These are phyloP conservation scores for Ptychobarbus kaznakovi DNA, from an alignment of 2,797 vertebrate genomes.

Conservation along the genomic window DNA sequence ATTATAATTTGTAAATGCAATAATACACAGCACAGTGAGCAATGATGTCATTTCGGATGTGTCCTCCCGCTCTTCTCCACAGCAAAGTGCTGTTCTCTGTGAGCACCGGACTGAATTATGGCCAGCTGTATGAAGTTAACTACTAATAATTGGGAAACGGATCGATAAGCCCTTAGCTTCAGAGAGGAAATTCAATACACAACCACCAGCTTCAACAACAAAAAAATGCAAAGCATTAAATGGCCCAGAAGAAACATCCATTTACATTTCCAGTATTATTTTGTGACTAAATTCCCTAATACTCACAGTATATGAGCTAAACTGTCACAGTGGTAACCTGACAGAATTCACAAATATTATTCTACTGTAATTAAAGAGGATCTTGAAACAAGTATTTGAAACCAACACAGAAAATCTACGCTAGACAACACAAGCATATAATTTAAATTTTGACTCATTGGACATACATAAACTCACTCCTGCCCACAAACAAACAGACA, in stretches of 20 bases:
- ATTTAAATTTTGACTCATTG: background rate
- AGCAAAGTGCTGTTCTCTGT: background rate
- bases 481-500: slow-evolving; percentile 17
- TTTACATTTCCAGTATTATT: background rate
- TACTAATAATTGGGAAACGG: slow-evolving; percentile 1
- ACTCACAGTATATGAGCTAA: background rate
- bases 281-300: background rate
- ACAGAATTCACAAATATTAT: background rate
- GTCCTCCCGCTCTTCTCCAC: slow-evolving; percentile 1
- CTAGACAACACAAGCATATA: slow-evolving; percentile 26
- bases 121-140: slow-evolving; percentile 21
- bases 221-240: background rate
- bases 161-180: slow-evolving; percentile 21
- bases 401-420: slow-evolving; percentile 36
- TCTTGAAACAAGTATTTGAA: background rate
- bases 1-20: background rate
- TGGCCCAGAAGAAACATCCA: background rate
- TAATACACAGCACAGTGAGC: slow-evolving; percentile 1
- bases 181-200: slow-evolving; percentile 17
- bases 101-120: slow-evolving; percentile 13
- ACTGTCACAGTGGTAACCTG: background rate
- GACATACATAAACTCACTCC: background rate
- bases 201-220: background rate
- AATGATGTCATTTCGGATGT: background rate
- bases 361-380: background rate